Conservation (phyloP, 2,888 invertebrate genomes). For the Rhagonycha fulva region DNA sequence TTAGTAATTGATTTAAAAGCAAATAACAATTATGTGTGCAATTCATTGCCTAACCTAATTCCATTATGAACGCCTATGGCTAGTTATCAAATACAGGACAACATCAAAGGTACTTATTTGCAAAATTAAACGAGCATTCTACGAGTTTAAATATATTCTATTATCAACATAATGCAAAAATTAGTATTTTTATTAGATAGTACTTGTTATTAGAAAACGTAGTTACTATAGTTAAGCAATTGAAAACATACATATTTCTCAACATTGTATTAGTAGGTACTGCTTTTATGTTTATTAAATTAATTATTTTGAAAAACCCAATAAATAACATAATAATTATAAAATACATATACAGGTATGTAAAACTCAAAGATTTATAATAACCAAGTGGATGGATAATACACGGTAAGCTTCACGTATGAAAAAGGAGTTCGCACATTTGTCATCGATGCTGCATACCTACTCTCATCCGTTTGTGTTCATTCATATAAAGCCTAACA, state of each 20-base stretch:
- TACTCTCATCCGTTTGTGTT: not conserved
- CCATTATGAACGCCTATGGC: slow-evolving; percentile 3
- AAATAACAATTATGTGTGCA: not conserved
- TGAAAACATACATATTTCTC: not conserved
- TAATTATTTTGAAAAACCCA: not conserved
- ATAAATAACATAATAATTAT: not conserved
- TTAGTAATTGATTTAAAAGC: slow-evolving; percentile 7
- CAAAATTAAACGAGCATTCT: not conserved
- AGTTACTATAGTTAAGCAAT: not conserved
- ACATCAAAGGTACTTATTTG: slow-evolving; percentile 5
- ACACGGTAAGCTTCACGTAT: not conserved
- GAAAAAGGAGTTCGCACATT: not conserved
- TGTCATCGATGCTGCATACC: not conserved
- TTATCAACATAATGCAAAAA: not conserved
- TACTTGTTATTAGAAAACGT: not conserved
- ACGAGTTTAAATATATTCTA: no score
- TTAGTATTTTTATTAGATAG: no score
- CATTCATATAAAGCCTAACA: not conserved
- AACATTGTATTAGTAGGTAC: no score
- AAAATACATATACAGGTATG: not conserved
- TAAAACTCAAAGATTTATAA: not conserved
- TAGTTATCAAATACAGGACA: slow-evolving; percentile 8
- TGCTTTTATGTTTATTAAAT: no score
- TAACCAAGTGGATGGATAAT: not conserved
- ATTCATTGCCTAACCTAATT: slow-evolving; percentile 8